Evolutionary conservation across 2,113 vertebrate species (phyloP), one percentile per base, ranked within the genome.

Genomic region (Chitala chitala): DNA sequence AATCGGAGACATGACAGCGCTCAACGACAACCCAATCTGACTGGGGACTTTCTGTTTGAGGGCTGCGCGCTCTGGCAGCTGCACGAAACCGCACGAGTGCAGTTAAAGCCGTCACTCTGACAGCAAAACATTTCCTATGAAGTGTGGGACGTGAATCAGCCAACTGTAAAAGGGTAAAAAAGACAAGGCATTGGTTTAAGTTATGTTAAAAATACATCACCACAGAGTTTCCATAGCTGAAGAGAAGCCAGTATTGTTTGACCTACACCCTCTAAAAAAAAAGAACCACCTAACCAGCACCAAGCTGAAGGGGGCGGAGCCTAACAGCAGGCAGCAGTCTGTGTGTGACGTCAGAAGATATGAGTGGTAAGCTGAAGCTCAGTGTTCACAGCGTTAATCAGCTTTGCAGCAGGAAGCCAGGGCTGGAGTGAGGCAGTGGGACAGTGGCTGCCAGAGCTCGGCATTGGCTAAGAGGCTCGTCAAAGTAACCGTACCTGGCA

Each of bases 401-500:
- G 64, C 40, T 66, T 29, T 66, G 42, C 22, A 6, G n/a, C 3
- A 9, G 38, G 40, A 66, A 12, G 22, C 64, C 15, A 20, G 7
- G 48, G 20, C n/a, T n/a, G n/a, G n/a, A 33, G 15, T 36, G 17
- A 61, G 58, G 26, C 44, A 12, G 44, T n/a, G n/a, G n/a, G n/a
- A n/a, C n/a, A n/a, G 44, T 46, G 44, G 5, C 44, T 5, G 12
- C 5, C 44, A 46, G 12, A 59, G 8, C 1, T n/a, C 0, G 63
- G 3, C 9, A 7, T 42, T 7, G 1, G 24, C 5, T 22, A 15
- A 6, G 12, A 15, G 53, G 3, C 42, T 12, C 12, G 48, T 20
- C 20, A 51, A 10, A 51, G 2, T 10, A 46, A 61, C 72, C 61
- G 26, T 90, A 98, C 95, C 95, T 95, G 80, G n/a, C n/a, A n/a